phyloP scores from a whole-genome alignment of 2,888 invertebrate species.

The Drosophila aldrichi region DNA sequence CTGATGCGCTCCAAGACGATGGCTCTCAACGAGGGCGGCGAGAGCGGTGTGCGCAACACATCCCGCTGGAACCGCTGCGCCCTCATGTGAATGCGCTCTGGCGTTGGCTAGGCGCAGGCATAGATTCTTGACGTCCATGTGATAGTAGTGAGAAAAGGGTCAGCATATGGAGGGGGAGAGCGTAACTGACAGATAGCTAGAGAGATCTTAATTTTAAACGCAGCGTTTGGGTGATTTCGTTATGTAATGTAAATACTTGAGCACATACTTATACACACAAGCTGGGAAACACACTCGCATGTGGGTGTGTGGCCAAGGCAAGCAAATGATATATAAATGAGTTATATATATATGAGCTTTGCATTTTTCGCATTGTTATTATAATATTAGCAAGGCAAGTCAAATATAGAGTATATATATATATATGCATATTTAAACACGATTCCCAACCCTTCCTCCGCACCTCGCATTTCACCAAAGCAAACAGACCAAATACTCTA shows the following conservation, averaged over 20 bases:
- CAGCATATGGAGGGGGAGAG: neutral
- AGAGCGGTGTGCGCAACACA: conserved; percentile 86
- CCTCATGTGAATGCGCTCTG: conserved; percentile 67
- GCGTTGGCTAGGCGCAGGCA: neutral
- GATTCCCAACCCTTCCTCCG: conserved; percentile 22
- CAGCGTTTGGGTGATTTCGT: conserved; percentile 75
- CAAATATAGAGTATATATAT: conserved; percentile 19
- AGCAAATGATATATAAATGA: conserved; percentile 12
- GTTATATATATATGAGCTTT: conserved; percentile 46
- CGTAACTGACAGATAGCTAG: neutral
- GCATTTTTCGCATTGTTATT: conserved; percentile 54
- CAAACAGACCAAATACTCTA: conserved; percentile 17
- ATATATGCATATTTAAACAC: conserved; percentile 36
- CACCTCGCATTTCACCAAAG: conserved; percentile 8
- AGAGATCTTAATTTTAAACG: conserved; percentile 69
- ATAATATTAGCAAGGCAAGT: conserved; percentile 32
- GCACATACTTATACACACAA: conserved; percentile 20
- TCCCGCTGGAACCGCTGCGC: conserved; percentile 79
- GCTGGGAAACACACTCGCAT: conserved; percentile 2
- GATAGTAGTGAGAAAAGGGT: conserved; percentile 64
- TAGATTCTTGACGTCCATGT: conserved; percentile 49
- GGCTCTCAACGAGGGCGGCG: conserved; percentile 89
- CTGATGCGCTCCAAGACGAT: conserved; percentile 94
- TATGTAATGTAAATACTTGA: conserved; percentile 65
- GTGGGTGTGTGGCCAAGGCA: conserved; percentile 18